These are phyloP conservation scores for Amorpha juglandis DNA, from an alignment of 2,888 invertebrate genomes.

Conservation along the genomic window DNA sequence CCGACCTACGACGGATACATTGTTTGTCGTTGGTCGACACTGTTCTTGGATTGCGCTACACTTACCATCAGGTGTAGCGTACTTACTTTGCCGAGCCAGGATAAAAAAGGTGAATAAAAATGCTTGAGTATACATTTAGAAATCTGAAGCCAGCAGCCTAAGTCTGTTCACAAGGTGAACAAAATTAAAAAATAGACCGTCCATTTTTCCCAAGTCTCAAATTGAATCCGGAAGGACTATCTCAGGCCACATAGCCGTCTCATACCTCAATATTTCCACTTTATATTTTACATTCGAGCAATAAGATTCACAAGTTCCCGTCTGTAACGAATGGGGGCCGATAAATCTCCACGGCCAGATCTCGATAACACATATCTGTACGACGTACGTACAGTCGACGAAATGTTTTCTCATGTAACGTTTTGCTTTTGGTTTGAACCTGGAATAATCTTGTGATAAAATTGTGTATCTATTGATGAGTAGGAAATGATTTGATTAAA, in stretches of 20 bases:
- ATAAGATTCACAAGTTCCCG: slow-evolving; percentile 45
- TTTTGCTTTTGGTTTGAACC: not conserved
- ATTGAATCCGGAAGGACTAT: slow-evolving; percentile 18
- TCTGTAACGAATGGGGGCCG: slow-evolving; percentile 42
- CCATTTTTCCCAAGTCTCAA: not conserved
- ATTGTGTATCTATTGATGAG: not conserved
- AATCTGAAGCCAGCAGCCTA: no score
- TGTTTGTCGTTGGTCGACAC: no score
- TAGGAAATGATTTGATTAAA: no score
- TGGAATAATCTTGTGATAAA: not conserved
- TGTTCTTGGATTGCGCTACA: no score
- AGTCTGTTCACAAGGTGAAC: no score
- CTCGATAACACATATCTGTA: slow-evolving; percentile 36
- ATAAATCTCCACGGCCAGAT: slow-evolving; percentile 46
- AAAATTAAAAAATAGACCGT: no score
- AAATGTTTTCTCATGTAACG: slow-evolving; percentile 20
- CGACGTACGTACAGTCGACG: slow-evolving; percentile 22
- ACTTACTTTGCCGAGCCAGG: no score
- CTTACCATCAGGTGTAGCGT: no score
- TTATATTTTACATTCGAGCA: slow-evolving; percentile 32
- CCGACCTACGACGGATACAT: no score
- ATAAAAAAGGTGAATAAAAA: no score
- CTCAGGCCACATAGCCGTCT: slow-evolving; percentile 2
- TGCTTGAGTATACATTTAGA: no score
- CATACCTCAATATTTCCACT: slow-evolving; percentile 26